phyloP scores from a whole-genome alignment of 2,113 vertebrate genomes.

The Delphinapterus leucas region DNA sequence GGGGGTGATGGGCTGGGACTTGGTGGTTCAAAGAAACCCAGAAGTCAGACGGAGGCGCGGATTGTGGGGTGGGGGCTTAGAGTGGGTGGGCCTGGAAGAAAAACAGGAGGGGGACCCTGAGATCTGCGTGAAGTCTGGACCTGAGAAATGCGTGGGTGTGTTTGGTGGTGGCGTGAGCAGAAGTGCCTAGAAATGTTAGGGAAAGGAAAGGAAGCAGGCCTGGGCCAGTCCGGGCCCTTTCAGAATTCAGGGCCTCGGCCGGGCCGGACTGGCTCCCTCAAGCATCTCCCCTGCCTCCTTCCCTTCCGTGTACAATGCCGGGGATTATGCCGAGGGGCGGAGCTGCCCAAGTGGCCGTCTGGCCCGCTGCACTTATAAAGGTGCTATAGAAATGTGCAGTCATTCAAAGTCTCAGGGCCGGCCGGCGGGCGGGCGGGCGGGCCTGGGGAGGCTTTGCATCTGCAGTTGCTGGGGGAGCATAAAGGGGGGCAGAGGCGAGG shows the following conservation, averaged over 20 bases:
- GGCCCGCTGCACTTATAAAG: conserved; percentile 57
- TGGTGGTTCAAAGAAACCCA: background rate
- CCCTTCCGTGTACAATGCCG: background rate
- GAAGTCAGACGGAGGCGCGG: background rate
- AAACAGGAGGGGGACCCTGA: background rate
- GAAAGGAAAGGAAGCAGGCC: background rate
- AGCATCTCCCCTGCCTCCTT: conserved; percentile 30
- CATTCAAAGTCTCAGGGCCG: conserved; percentile 29
- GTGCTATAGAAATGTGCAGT: conserved; percentile 67
- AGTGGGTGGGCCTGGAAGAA: background rate
- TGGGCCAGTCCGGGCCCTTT: background rate
- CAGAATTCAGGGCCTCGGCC: conserved; percentile 24
- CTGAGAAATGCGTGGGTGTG: background rate
- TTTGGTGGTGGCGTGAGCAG: conserved; percentile 32
- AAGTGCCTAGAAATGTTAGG: background rate
- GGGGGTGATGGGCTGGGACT: conserved; percentile 22
- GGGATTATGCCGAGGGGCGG: background rate
- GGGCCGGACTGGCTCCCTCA: background rate
- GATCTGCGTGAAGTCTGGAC: background rate
- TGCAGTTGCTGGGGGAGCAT: conserved; percentile 4
- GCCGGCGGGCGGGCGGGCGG: background rate
- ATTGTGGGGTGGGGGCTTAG: background rate
- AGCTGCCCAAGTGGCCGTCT: conserved; percentile 32
- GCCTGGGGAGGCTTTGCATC: background rate
- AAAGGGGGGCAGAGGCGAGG: background rate